Evolutionary conservation across 2,888 invertebrate species (phyloP), one percentile per base, ranked within the genome.

Genomic region (Drepanosiphum platanoidis): DNA sequence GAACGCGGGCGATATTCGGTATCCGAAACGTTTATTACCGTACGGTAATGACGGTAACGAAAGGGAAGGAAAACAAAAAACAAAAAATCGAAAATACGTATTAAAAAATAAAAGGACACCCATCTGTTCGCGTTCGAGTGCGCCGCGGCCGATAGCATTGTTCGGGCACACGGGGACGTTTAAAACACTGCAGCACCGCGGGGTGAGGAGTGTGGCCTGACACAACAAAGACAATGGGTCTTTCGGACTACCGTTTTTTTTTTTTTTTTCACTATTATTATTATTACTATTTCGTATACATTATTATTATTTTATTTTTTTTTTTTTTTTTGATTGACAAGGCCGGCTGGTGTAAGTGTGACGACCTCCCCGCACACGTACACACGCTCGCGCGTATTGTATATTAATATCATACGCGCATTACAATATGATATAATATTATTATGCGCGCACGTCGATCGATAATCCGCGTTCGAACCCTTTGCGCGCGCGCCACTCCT

Each of bases 271-370:
- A 13, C 18, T 30, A n/a, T n/a, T 34, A 27, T 77, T 78, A 46
- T 68, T 27, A 27, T 13, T n/a, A 71, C 61, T 70, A 61, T 61
- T 30, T 71, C 30, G 58, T 81, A 71, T 61, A 71, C 71, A 22
- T 81, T 81, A 61, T 82, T 61, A 61, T 61, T 81, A 61, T 71
- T 32, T 75, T 75, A n/a, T 66, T 52, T 68, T 82, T 0, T 82
- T 64, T 42, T 52, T 9, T 18, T 9, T 32, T 58, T 81, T 84
- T 84, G 84, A 84, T 84, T 84, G 84, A 84, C 84, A 84, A 84
- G 84, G 84, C 84, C 84, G 84, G 84, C 84, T 84, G 84, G 84
- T 84, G 83, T 75, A 84, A 84, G 83, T 84, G 84, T 84, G 84
- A 84, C 84, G 84, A 84, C 84, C 75, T 83, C 83, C 83, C 74